Base-by-base conservation (phyloP, 1,140 invertebrate species). In the Drosophila pseudoananassae region DNA sequence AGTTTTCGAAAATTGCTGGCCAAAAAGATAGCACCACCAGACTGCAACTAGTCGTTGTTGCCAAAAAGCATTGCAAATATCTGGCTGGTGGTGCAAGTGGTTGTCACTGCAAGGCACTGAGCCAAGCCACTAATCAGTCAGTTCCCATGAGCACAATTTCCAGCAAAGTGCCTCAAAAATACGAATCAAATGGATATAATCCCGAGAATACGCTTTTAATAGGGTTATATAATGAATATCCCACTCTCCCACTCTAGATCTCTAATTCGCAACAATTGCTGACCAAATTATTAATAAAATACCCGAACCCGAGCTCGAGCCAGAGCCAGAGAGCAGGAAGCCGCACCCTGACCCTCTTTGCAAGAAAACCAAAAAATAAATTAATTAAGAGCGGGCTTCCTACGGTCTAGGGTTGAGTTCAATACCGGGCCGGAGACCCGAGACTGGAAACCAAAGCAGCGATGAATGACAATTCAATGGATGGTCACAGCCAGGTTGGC, bases 101-200 rank as follows among this genome's bases (percentile, higher is more conserved):
- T 36, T 54, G 65, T 71, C 36, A 56, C 49, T 47, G 17, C 58
- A 65, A 83, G 70, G 79, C 79, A 83, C 70, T 66, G 82, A 70
- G 63, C 65, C 70, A 51, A 78, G 59, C 83, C 74, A 75, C 83
- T 88, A 87, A 88, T 87, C 82, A 87, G 88, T 88, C 82, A 88
- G 82, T 87, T 87, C 82, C 82, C 82, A 87, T 87, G 82, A 83
- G 82, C 82, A 61, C 78, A 87, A 88, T 87, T 87, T 76, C 49
- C 60, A 69, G 23, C 31, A 70, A 85, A 87, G 76, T 88, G 70
- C 82, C 78, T 73, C 68, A 82, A 87, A 69, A 69, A 69, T 68
- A 49, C 54, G 49, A 63, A 47, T 12, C 65, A 50, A 64, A 76
- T 65, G 75, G 46, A 75, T 57, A 49, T 76, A n/a, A n/a, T 49